Conservation (phyloP, 1,140 invertebrate species). For the Physella acuta region DNA sequence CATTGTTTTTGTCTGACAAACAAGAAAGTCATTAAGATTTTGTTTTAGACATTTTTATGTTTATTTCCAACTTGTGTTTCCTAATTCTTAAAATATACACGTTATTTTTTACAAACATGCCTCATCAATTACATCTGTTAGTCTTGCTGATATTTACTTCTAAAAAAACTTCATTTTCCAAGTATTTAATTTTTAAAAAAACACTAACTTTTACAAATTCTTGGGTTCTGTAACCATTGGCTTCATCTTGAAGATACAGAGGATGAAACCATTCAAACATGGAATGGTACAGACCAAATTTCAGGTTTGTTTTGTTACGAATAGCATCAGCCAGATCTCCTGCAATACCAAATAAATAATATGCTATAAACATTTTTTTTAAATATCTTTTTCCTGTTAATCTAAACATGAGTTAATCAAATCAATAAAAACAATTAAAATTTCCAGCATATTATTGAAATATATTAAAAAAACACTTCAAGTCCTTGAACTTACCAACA, state of each 20-base stretch:
- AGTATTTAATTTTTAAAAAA: too few relatives aligned
- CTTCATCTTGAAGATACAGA: slow-evolving; percentile 75
- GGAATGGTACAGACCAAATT: slow-evolving; percentile 87
- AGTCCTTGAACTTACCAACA: slow-evolving; percentile 41
- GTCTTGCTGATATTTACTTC: too few relatives aligned
- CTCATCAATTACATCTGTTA: too few relatives aligned
- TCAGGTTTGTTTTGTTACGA: slow-evolving; percentile 50
- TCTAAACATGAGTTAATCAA: background rate
- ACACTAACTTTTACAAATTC: slow-evolving; percentile 62
- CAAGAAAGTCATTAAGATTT: too few relatives aligned
- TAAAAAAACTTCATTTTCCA: too few relatives aligned
- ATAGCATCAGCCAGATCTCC: slow-evolving; percentile 60
- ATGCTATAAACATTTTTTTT: background rate
- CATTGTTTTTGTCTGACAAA: slow-evolving; percentile 45
- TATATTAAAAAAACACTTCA: background rate
- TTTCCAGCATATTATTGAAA: background rate
- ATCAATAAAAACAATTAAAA: background rate
- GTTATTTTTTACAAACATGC: too few relatives aligned
- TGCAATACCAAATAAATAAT: slow-evolving; percentile 24
- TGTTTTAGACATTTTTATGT: too few relatives aligned
- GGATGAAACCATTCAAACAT: slow-evolving; percentile 91
- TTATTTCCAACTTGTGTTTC: too few relatives aligned
- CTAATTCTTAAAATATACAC: too few relatives aligned
- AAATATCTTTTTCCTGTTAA: background rate
- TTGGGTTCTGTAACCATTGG: slow-evolving; percentile 68